Percentiles rank a stretch among this genome's conserved stretches.
Evolutionary conservation across 2,113 vertebrate genomes (phyloP).

Genomic region (Orthonyx spaldingii): DNA sequence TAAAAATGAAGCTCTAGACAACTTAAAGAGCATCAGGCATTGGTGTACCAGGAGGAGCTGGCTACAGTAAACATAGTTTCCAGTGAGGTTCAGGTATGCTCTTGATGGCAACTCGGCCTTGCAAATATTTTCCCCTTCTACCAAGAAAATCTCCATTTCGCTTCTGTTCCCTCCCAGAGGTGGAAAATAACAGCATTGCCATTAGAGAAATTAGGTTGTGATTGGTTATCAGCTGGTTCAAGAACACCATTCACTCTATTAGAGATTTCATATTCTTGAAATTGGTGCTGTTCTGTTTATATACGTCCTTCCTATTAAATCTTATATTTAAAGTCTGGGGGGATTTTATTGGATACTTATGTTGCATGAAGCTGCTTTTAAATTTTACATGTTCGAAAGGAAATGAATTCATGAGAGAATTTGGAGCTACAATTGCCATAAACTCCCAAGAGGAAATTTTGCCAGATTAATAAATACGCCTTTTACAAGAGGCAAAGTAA

Average conservation of each 20-base stretch:
- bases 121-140: neutral
- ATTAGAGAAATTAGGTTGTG: neutral
- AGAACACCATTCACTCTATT: neutral
- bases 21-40: neutral
- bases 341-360: neutral
- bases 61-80: neutral
- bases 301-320: neutral
- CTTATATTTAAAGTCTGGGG: neutral
- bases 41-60: neutral
- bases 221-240: neutral
- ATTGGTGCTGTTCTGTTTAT: neutral
- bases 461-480: neutral
- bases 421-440: neutral
- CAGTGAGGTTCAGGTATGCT: neutral
- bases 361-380: neutral
- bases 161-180: neutral
- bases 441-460: neutral
- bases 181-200: neutral
- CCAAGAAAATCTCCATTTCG: neutral
- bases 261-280: neutral
- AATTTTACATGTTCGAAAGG: neutral
- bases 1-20: neutral
- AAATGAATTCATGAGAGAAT: neutral
- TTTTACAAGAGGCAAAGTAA: neutral
- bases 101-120: rapidly evolving